phyloP scores from a whole-genome alignment of 2,797 vertebrate genomes.

The Otolemur crassicaudatus region DNA sequence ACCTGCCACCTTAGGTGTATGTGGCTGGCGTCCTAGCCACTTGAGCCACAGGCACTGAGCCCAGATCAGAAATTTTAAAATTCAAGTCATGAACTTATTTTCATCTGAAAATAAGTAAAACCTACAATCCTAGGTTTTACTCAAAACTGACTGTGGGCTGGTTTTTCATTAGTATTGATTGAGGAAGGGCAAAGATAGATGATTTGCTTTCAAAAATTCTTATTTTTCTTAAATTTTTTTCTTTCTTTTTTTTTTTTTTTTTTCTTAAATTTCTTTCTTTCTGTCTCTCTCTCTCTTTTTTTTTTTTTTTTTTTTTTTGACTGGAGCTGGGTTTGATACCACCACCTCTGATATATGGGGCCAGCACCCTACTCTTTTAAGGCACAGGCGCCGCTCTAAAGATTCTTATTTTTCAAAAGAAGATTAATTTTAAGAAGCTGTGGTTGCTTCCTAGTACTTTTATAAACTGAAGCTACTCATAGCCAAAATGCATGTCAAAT shows the following conservation, averaged over 20 bases:
- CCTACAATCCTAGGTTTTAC: background rate
- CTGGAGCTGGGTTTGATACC: no score
- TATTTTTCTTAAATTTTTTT: no score
- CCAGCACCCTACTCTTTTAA: no score
- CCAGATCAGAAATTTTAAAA: background rate
- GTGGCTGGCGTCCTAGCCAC: no score
- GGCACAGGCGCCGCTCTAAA: no score
- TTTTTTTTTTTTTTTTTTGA: no score
- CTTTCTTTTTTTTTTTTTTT: no score
- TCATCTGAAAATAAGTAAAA: background rate
- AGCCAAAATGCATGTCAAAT: background rate
- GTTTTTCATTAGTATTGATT: background rate
- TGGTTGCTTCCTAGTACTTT: background rate
- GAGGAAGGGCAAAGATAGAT: background rate
- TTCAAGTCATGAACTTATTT: background rate
- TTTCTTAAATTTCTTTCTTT: no score
- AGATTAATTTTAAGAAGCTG: background rate
- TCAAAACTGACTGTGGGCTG: background rate
- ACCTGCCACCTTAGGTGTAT: no score
- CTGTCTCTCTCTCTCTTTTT: no score
- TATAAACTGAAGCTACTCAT: background rate
- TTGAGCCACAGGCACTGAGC: no score
- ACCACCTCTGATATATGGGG: no score
- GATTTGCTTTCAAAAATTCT: background rate
- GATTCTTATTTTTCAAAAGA: background rate